A percentile compares a stretch with the other conserved stretches of the same genome.
Evolutionary conservation across 2,113 vertebrate species (phyloP).

Genomic region (Apteryx owenii): DNA sequence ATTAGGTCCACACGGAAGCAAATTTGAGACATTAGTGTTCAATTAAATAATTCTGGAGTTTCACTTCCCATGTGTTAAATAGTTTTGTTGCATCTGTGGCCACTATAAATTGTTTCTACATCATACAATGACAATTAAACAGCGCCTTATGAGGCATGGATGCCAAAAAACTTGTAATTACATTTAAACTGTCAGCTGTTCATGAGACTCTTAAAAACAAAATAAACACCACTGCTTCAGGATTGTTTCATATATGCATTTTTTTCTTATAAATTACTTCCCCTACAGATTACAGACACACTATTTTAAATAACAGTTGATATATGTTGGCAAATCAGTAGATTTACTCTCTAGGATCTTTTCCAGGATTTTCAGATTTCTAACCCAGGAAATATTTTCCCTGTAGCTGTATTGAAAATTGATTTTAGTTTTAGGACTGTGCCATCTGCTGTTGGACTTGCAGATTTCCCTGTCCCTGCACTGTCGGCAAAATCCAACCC

Average conservation of each 20-base stretch:
- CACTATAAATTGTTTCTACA: neutral
- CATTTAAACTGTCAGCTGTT: neutral
- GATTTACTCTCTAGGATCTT: neutral
- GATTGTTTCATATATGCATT: neutral
- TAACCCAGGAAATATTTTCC: neutral
- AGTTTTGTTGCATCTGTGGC: neutral
- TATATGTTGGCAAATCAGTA: neutral
- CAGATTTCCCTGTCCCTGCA: neutral
- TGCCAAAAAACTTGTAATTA: neutral
- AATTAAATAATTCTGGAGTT: neutral
- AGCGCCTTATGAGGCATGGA: neutral
- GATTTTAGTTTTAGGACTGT: slow-evolving; percentile 65
- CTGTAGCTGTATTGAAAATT: neutral
- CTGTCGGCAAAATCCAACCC: neutral
- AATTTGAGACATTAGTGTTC: neutral
- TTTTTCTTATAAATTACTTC: neutral
- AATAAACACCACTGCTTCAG: neutral
- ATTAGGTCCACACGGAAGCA: neutral
- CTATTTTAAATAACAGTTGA: neutral
- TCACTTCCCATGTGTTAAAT: neutral
- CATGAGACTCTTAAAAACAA: neutral
- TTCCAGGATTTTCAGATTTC: neutral
- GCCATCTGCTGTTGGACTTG: slow-evolving; percentile 71
- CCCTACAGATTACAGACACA: neutral
- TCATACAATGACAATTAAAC: neutral